Percentiles rank a stretch among this genome's conserved stretches.
Conservation (phyloP, 2,888 invertebrate genomes). For the Hybos culiciformis region DNA sequence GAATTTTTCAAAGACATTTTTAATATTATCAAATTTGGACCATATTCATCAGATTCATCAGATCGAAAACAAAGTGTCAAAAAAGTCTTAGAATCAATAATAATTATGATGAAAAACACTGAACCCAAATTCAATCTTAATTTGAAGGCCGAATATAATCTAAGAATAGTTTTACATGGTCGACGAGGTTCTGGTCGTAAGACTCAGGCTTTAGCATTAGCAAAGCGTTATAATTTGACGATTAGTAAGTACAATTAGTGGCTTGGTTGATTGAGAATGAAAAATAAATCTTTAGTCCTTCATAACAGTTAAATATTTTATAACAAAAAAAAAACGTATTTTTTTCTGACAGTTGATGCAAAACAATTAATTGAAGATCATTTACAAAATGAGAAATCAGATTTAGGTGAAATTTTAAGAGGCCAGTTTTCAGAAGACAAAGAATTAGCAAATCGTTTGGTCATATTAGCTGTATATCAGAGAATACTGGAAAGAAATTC, state of each 20-base stretch:
- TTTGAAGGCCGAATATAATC: conserved; percentile 18
- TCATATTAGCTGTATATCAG: conserved; percentile 22
- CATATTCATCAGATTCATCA: neutral
- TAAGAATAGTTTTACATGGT: conserved; percentile 42
- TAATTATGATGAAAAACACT: conserved; percentile 10
- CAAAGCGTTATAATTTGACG: conserved; percentile 36
- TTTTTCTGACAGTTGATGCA: neutral
- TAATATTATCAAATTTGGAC: conserved; percentile 4
- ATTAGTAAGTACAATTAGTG: conserved; percentile 41
- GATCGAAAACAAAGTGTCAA: neutral
- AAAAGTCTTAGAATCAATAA: conserved; percentile 5
- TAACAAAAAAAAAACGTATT: neutral
- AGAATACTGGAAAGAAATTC: conserved; percentile 36
- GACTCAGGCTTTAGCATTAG: conserved; percentile 39
- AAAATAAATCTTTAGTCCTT: too few species aligned
- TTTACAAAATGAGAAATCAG: neutral
- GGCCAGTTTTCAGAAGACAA: conserved; percentile 17
- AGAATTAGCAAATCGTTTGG: conserved; percentile 19
- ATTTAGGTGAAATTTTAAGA: conserved; percentile 19
- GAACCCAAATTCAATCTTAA: neutral
- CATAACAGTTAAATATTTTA: too few species aligned
- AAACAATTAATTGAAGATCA: neutral
- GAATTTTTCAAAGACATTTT: conserved; percentile 6
- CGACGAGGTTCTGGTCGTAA: conserved; percentile 42
- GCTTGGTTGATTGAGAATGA: too few species aligned